Conservation (phyloP, 2,888 invertebrate species). For the Drosophila rubida region DNA sequence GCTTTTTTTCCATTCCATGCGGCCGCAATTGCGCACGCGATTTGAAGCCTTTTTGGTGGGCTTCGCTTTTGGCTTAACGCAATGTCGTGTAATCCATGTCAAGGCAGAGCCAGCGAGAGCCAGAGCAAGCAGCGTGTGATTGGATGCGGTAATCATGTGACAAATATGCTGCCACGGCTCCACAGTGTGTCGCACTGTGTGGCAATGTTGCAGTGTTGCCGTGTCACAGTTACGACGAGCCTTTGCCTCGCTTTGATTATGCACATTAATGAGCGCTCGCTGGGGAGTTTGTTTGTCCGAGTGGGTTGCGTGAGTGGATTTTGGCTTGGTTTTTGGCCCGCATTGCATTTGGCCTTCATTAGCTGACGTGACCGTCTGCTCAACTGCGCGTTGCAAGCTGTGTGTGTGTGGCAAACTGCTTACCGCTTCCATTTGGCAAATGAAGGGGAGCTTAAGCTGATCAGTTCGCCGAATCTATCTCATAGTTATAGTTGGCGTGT, state of each 20-base stretch:
- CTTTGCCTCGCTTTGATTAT: slow-evolving; percentile 64
- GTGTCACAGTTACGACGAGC: slow-evolving; percentile 8
- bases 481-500: slow-evolving; percentile 10
- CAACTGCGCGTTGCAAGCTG: slow-evolving; percentile 35
- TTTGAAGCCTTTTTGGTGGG: slow-evolving; percentile 21
- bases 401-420: slow-evolving; percentile 43
- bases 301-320: not conserved
- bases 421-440: slow-evolving; percentile 30
- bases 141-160: slow-evolving; percentile 73
- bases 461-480: slow-evolving; percentile 17
- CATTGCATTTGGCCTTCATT: slow-evolving; percentile 73
- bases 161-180: slow-evolving; percentile 56
- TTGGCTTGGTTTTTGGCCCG: slow-evolving; percentile 28
- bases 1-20: slow-evolving; percentile 10
- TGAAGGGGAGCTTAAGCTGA: slow-evolving; percentile 23
- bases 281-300: not conserved
- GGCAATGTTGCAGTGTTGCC: slow-evolving; percentile 3
- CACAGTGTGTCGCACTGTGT: not conserved
- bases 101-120: slow-evolving; percentile 12
- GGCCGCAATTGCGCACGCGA: slow-evolving; percentile 39
- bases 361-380: slow-evolving; percentile 24
- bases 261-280: slow-evolving; percentile 71
- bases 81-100: slow-evolving; percentile 48
- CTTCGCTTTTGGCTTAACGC: slow-evolving; percentile 34
- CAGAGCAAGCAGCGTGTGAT: slow-evolving; percentile 45